Evolutionary conservation across 1,140 invertebrate genomes (phyloP), one percentile per base, ranked within the genome.

Genomic region (Drosophila orena): DNA sequence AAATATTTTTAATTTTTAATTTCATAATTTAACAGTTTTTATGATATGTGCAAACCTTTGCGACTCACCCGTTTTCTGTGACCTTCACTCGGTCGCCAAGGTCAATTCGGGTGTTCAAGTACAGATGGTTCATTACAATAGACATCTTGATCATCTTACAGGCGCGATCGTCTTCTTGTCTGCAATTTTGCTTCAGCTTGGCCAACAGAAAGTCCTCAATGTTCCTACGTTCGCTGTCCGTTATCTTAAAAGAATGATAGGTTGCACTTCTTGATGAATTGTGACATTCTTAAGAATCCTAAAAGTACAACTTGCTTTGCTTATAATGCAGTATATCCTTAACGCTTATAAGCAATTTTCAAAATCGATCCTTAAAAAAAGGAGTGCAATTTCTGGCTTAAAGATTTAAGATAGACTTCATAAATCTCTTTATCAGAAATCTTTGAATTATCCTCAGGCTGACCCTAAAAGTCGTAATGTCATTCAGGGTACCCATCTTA

Each of bases 81-180:
- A 97, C 96, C 91, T 96, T 95, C 44, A 97, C 93, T 71, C 96
- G 95, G 27, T 96, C 96, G 24, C 95, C 94, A 4, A 96, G 85
- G 79, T 96, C 95, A 73, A 97, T 94, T 47, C 95, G 94, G 0
- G 96, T 95, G 62, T 96, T 97, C 90, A 96, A 96, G 85, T 97
- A 92, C 79, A 97, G 94, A 52, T 95, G 94, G 92, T 97, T 96
- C 93, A 97, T 96, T 81, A 97, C 97, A 1, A 95, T 95, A 4
- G 97, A 95, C 61, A 96, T 90, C 92, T 97, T 97, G 4, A 96
- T 93, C 93, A 96, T 96, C 68, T 96, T 95, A 81, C 96, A 97
- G 15, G 96, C 95, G 30, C 95, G 96, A 11, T 96, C 94, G 71
- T 97, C 96, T 44, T 95, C 94, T 55, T 96, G 94, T 1, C 94